Percentiles rank a stretch among this genome's conserved stretches.
Evolutionary conservation across 2,113 vertebrate species (phyloP).

Genomic region (Neogobius melanostomus): DNA sequence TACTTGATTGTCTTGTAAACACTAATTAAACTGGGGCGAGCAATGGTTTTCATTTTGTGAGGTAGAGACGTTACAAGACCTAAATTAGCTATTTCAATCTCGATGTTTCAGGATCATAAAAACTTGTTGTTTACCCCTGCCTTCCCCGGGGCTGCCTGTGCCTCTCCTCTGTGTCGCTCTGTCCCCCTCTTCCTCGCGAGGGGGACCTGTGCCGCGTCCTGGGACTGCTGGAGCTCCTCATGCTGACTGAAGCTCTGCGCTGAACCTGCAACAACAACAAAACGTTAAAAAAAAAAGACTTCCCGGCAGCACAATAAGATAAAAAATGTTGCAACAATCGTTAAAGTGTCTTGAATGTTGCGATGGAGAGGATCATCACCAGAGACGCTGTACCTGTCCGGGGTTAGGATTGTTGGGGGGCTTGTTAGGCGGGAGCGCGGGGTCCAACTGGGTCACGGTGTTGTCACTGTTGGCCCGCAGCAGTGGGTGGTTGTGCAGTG

Average conservation of each 20-base stretch:
- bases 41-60: too few relatives aligned
- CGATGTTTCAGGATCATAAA: not conserved
- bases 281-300: not conserved
- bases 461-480: slow-evolving; percentile 90
- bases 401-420: slow-evolving; percentile 65
- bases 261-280: slow-evolving; percentile 52
- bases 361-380: not conserved
- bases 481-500: slow-evolving; percentile 74
- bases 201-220: slow-evolving; percentile 86
- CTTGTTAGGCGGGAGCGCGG: slow-evolving; percentile 72
- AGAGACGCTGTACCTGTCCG: slow-evolving; percentile 60
- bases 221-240: slow-evolving; percentile 89
- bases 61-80: too few relatives aligned
- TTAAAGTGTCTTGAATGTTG: not conserved
- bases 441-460: slow-evolving; percentile 84
- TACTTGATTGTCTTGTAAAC: not conserved
- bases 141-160: slow-evolving; percentile 81
- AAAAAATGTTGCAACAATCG: too few relatives aligned
- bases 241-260: slow-evolving; percentile 79
- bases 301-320: too few relatives aligned
- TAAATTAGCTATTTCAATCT: too few relatives aligned
- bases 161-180: slow-evolving; percentile 79
- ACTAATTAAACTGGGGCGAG: not conserved
- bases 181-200: slow-evolving; percentile 81
- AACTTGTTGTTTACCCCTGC: slow-evolving; percentile 69